Evolutionary conservation across 2,888 invertebrate species (phyloP).

Genomic region (Noctua comes): DNA sequence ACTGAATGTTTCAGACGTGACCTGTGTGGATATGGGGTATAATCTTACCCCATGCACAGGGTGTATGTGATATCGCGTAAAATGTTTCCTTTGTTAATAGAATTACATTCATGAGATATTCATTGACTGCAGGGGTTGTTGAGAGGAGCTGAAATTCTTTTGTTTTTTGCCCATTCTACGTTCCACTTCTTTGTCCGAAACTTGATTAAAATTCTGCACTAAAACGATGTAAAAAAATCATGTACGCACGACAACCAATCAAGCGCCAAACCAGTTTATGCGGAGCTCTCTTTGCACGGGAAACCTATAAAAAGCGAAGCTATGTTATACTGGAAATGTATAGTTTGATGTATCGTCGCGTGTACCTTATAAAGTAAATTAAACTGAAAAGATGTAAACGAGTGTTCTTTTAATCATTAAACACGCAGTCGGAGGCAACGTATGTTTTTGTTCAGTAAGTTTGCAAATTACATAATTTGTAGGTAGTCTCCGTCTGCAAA

Average conservation of each 20-base stretch:
- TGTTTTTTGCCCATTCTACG: background rate
- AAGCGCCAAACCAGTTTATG: no score
- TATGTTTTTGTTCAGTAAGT: background rate
- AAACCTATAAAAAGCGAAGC: no score
- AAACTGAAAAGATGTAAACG: background rate
- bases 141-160: background rate
- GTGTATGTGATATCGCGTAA: conserved; percentile 54
- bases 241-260: no score
- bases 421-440: background rate
- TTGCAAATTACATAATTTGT: background rate
- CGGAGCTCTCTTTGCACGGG: no score
- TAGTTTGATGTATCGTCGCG: no score
- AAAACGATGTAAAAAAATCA: background rate
- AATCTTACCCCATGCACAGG: conserved; percentile 54
- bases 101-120: conserved; percentile 58
- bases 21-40: conserved; percentile 67
- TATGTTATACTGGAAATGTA: no score
- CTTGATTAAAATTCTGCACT: background rate
- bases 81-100: conserved; percentile 65
- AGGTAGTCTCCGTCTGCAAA: background rate
- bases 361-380: background rate
- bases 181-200: background rate
- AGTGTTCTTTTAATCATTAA: background rate
- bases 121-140: conserved; percentile 40
- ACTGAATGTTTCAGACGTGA: conserved; percentile 76